These are phyloP conservation scores for Circaetus cinerascens DNA, from an alignment of 2,113 vertebrate species.

Conservation along the genomic window DNA sequence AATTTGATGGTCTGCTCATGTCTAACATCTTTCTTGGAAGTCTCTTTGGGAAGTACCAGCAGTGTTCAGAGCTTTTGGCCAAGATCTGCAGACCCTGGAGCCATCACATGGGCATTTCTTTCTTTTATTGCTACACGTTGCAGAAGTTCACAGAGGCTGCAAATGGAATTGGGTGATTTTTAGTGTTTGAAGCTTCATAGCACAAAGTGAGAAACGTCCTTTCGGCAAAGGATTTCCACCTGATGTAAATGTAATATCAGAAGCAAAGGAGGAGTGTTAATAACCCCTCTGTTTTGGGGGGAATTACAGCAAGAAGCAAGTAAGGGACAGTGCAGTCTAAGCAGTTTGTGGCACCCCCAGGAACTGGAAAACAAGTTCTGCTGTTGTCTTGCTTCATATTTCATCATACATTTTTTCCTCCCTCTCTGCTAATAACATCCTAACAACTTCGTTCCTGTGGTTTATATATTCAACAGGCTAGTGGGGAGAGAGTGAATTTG, in stretches of 20 bases:
- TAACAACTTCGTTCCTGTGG: background rate
- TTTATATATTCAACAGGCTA: constrained; percentile 79
- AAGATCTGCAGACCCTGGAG: background rate
- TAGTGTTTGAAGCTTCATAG: background rate
- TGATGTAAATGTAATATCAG: background rate
- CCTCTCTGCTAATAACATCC: background rate
- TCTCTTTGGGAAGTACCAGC: background rate
- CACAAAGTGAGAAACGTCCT: background rate
- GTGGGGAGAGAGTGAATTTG: constrained; percentile 91
- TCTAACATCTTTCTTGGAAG: background rate
- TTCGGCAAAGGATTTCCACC: background rate
- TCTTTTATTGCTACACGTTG: background rate
- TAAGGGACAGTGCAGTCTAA: background rate
- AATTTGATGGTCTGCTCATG: background rate
- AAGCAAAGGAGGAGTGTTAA: background rate
- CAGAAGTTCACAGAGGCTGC: background rate
- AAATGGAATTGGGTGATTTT: background rate
- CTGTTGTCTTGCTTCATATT: background rate
- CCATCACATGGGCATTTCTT: background rate
- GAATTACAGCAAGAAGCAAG: background rate
- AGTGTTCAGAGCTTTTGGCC: background rate
- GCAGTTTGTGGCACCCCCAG: background rate
- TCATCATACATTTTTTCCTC: background rate
- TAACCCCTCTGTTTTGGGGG: background rate
- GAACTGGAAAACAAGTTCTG: background rate